Evolutionary conservation across 2,113 vertebrate genomes (phyloP), one percentile per base, ranked within the genome.

Genomic region (Calypte anna): DNA sequence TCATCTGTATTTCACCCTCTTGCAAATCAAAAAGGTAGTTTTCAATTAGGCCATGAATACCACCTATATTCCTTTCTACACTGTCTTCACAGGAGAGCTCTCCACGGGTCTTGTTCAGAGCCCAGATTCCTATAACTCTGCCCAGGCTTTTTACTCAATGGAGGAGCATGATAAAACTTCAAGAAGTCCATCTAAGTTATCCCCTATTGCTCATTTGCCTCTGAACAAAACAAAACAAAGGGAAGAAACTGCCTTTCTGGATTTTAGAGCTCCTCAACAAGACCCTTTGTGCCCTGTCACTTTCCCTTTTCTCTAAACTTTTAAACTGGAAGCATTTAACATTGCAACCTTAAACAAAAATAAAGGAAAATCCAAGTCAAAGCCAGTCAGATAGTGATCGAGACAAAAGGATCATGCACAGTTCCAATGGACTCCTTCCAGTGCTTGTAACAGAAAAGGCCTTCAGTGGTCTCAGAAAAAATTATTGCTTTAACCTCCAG

Each of bases 391-490:
- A 74, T 48, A 68, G 58, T 40, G 40, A 82, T 58, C 66, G 79
- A 91, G 83, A 84, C 85, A 86, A 86, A 93, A 93, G 20, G 69
- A 66, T 91, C 77, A 91, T 25, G 19, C 33, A 46, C 75, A 82
- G 40, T 95, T 93, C 73, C 89, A 86, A 91, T 31, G 69, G 27
- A 59, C 75, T 94, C 58, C 57, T 93, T 94, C 64, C 77, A 82
- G 64, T 21, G 38, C 38, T 51, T 67, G 74, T 55, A 92, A 63
- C 72, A 61, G 75, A 91, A 84, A 46, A 93, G 58, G 68, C 38
- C 62, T 88, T 86, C 38, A 57, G 68, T 80, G 77, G 73, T n/a
- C 64, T 82, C 25, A 66, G 28, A 40, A 82, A 77, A 81, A 95
- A 91, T 33, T 73, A 90, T 36, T 80, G 79, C 50, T 46, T 8